Base-by-base conservation (phyloP, 2,888 invertebrate genomes). In the Drosophila sordidapex region DNA sequence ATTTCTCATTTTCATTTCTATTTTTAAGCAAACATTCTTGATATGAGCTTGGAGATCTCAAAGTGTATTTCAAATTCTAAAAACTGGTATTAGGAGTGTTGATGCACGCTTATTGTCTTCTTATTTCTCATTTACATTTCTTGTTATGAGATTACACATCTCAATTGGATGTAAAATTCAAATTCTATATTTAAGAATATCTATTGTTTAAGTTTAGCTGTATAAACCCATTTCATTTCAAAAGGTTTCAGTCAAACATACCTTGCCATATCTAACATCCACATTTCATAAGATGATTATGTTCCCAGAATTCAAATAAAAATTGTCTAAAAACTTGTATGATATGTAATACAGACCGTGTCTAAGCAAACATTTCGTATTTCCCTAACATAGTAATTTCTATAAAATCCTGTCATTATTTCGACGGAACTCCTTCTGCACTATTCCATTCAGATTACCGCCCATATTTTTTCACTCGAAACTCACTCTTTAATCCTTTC, bases 401-500 rank as follows among this genome's bases (percentile, higher is more conserved):
- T 13, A 13, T 18, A 38, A 54, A 33, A 7, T 51, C n/a, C 15
- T 27, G 25, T 33, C 10, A 25, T 13, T 6, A 40, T 38, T 46
- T 69, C 70, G 6, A 25, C 8, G 21, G 31, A 56, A 52, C n/a
- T 53, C n/a, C 15, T 18, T 46, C 27, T 8, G 21, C 15, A 25
- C 15, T 6, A 21, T 51, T 29, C n/a, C 11, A 51, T 18, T 29
- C 18, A 29, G 4, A 51, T 11, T n/a, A n/a, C 11, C 51, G 15
- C 25, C 8, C 11, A 4, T 27, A 15, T 31, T 25, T 40, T 57
- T 54, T 62, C 54, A 29, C 3, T 1, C 11, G 54, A 59, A 59
- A 15, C 40, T 29, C 6, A 8, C 8, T 27, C 0, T 4, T 21
- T 29, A 73, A 74, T 56, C 51, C 65, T 61, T 72, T 70, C 8